phyloP scores from a whole-genome alignment of 1,140 invertebrate species.

The Bactericera cockerelli region DNA sequence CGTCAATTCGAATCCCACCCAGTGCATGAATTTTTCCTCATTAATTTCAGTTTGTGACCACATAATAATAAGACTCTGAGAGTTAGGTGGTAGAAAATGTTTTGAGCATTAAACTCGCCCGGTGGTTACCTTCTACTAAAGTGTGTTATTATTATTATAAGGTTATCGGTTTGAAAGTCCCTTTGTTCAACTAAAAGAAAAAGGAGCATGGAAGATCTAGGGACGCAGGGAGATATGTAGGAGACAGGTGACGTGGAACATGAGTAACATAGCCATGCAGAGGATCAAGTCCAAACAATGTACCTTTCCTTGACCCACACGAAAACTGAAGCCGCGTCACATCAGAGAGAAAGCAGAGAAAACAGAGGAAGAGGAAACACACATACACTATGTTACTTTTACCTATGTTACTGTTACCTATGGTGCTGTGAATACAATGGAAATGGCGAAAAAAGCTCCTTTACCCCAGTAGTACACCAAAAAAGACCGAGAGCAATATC shows the following conservation, averaged over 20 bases:
- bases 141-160: too few relatives aligned
- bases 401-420: neutral
- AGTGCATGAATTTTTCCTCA: too few relatives aligned
- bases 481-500: neutral
- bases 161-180: too few relatives aligned
- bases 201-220: too few relatives aligned
- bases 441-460: neutral
- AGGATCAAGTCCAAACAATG: neutral
- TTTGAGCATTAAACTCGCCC: too few relatives aligned
- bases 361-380: neutral
- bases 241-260: slow-evolving; percentile 1
- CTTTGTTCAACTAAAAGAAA: too few relatives aligned
- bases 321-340: neutral
- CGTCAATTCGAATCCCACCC: too few relatives aligned
- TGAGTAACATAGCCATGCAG: neutral
- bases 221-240: neutral
- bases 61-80: too few relatives aligned
- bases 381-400: neutral
- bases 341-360: neutral
- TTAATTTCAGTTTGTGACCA: too few relatives aligned
- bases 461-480: neutral
- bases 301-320: neutral
- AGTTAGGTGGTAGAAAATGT: too few relatives aligned
- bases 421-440: neutral
- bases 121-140: too few relatives aligned